phyloP scores from a whole-genome alignment of 1,140 invertebrate species.

The Saccostrea glomerata region DNA sequence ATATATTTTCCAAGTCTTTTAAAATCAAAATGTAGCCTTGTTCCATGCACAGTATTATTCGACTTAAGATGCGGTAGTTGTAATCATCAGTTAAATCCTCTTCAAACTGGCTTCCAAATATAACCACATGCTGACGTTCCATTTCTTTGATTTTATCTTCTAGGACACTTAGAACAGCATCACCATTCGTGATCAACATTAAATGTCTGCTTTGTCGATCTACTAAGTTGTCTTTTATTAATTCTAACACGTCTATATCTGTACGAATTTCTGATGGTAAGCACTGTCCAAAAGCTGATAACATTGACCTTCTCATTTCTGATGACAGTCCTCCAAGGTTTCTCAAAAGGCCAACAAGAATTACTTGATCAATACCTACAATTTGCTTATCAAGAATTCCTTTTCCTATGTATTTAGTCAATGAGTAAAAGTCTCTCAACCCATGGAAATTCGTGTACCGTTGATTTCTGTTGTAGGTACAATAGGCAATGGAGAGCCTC shows the following conservation, averaged over 20 bases:
- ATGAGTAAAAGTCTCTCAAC: constrained; percentile 69
- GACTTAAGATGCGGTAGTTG: constrained; percentile 67
- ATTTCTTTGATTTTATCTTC: constrained; percentile 52
- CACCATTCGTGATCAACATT: constrained; percentile 63
- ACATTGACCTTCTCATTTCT: constrained; percentile 44
- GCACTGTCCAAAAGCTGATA: constrained; percentile 5
- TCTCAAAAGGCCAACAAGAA: constrained; percentile 58
- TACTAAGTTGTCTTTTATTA: constrained; percentile 60
- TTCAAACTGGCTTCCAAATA: constrained; percentile 70
- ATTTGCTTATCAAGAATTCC: constrained; percentile 5
- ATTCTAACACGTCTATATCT: constrained; percentile 39
- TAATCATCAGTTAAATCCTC: constrained; percentile 69
- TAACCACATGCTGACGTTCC: constrained; percentile 57
- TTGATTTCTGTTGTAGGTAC: constrained; percentile 56
- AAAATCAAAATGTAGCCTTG: constrained; percentile 67
- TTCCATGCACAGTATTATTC: constrained; percentile 74
- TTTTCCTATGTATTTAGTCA: constrained; percentile 68
- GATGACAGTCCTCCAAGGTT: constrained; percentile 68
- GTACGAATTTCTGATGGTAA: background rate
- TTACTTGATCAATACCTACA: constrained; percentile 24
- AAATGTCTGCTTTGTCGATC: constrained; percentile 62
- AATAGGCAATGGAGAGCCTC: constrained; percentile 60
- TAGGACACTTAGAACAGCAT: constrained; percentile 61
- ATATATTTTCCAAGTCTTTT: constrained; percentile 70
- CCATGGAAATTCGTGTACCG: constrained; percentile 69